Evolutionary conservation across 2,888 invertebrate genomes (phyloP), one percentile per base, ranked within the genome.

Genomic region (Lapara coniferarum): DNA sequence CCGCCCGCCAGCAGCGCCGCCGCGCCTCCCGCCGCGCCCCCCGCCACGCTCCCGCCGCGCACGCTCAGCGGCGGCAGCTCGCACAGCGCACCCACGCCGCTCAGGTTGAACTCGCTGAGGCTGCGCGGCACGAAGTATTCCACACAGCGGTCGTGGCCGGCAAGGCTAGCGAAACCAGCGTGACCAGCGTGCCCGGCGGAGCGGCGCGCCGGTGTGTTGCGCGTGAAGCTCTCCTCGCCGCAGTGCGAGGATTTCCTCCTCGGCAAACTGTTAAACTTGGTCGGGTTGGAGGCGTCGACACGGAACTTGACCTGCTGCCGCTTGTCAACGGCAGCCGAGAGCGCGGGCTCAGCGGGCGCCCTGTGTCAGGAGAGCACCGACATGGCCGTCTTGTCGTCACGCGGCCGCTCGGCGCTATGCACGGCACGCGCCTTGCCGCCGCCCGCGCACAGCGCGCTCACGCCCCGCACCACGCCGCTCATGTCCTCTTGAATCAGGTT

Each of bases 121-220:
- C 97, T 97, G 71, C 97, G 94, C 72, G 97, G 97, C 73, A 97
- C 97, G 85, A 97, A 97, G 87, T 97, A 97, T 84, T 97, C 97
- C 71, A 97, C 93, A 73, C 96, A 95, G 66, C 95, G 95, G 77
- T 96, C 96, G 55, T 55, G 10, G 10, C 55, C 55, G 19, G 19
- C 16, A 16, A 55, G 19, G 0, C 55, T 19, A 19, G 19, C 55
- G 8, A 53, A 16, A 7, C 53, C 53, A 13, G 95, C 94, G 69
- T 94, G 94, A n/a, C 53, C 53, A 13, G 95, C 94, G 68, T 94
- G 94, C 69, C 95, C 91, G 25, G 95, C 95, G 37, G 96, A 96
- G 66, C 96, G 93, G 25, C 96, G 94, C 44, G 95, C 94, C 1
- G 96, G 96, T 14, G 95, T 94, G 73, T 95, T 95, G 56, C 96